phyloP scores from a whole-genome alignment of 2,888 invertebrate species.

The Bruchidius siliquastri region DNA sequence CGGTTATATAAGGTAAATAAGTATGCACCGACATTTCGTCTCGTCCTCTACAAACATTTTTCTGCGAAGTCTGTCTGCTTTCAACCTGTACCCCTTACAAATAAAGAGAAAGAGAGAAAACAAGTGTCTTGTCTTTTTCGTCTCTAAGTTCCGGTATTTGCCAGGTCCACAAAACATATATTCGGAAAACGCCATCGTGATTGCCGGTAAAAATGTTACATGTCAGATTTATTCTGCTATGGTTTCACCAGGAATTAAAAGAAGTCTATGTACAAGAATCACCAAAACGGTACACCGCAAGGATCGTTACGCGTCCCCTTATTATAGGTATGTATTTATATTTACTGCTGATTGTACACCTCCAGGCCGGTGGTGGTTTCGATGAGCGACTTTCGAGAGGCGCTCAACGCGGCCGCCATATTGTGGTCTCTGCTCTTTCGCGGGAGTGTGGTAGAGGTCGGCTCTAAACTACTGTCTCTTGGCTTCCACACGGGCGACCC shows the following conservation, averaged over 20 bases:
- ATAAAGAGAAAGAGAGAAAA: too few species aligned
- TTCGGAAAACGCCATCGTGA: too few species aligned
- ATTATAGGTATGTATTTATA: neutral
- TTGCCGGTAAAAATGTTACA: too few species aligned
- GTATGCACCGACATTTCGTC: too few species aligned
- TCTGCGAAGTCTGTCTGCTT: too few species aligned
- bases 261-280: neutral
- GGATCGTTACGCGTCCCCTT: neutral
- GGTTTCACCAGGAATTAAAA: neutral
- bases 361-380: slow-evolving; percentile 48
- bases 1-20: too few species aligned
- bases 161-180: too few species aligned
- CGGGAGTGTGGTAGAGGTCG: slow-evolving; percentile 57
- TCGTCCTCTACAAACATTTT: too few species aligned
- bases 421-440: slow-evolving; percentile 57
- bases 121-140: too few species aligned
- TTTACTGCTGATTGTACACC: slow-evolving; percentile 43
- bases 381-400: slow-evolving; percentile 56
- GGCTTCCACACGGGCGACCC: slow-evolving; percentile 99
- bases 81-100: too few species aligned
- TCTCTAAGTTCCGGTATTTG: too few species aligned
- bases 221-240: neutral
- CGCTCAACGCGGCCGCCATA: slow-evolving; percentile 51
- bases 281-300: neutral
- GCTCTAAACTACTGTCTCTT: slow-evolving; percentile 71